Conservation (phyloP, 2,888 invertebrate genomes). For the Caenorhabditis parvicauda region DNA sequence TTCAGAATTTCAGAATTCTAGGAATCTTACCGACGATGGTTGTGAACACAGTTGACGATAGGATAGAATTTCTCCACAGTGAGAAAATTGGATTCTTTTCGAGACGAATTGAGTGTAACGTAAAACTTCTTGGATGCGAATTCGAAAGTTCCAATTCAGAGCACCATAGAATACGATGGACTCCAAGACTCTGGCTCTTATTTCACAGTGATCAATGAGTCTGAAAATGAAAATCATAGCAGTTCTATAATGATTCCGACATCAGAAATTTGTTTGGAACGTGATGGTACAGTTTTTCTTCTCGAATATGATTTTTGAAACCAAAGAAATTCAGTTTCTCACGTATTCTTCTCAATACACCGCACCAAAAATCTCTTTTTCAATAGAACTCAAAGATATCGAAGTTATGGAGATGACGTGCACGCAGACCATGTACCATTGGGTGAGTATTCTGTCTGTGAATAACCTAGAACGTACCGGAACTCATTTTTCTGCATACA, state of each 20-base stretch:
- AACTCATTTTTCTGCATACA: too few relatives aligned
- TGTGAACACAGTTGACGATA: conserved; percentile 8
- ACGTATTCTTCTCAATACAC: conserved; percentile 34
- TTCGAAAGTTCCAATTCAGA: background rate
- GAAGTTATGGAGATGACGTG: conserved; percentile 7
- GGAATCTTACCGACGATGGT: too few relatives aligned
- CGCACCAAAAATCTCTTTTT: conserved; percentile 36
- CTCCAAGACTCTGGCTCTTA: conserved; percentile 15
- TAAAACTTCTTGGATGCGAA: background rate
- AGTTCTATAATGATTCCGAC: conserved; percentile 15
- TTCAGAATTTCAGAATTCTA: too few relatives aligned
- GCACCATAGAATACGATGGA: conserved; percentile 14
- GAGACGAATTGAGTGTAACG: conserved; percentile 11
- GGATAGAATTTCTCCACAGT: conserved; percentile 17
- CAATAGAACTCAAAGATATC: conserved; percentile 15
- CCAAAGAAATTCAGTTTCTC: conserved; percentile 15
- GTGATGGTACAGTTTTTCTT: background rate
- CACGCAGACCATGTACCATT: background rate
- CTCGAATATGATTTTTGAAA: background rate
- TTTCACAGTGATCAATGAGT: background rate
- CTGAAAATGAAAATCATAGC: background rate
- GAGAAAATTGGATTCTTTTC: conserved; percentile 21
- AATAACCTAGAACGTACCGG: too few relatives aligned
- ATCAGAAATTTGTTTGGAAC: conserved; percentile 4
- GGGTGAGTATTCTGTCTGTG: too few relatives aligned